Conservation (phyloP, 1,140 invertebrate species). For the Cephus cinctus region DNA sequence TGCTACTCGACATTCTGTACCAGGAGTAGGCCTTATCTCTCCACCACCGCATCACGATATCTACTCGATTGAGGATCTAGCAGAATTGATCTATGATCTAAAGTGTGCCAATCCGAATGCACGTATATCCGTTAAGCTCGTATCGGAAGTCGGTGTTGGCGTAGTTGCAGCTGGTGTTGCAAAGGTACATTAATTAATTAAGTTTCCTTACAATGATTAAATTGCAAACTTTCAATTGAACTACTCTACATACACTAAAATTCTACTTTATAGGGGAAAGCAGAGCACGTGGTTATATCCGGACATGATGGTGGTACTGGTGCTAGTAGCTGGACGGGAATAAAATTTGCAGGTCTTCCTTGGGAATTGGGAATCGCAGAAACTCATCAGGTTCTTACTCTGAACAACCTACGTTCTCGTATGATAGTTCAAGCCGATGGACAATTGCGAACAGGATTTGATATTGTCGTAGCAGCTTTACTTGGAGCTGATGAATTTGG, state of each 20-base stretch:
- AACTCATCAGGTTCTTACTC: slow-evolving; percentile 93
- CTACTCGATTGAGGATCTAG: slow-evolving; percentile 98
- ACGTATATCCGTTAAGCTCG: slow-evolving; percentile 95
- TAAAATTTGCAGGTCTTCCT: slow-evolving; percentile 92
- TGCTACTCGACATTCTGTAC: slow-evolving; percentile 89
- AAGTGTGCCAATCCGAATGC: slow-evolving; percentile 97
- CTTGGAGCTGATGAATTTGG: slow-evolving; percentile 98
- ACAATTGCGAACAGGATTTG: slow-evolving; percentile 91
- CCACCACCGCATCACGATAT: slow-evolving; percentile 99
- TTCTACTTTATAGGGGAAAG: slow-evolving; percentile 72
- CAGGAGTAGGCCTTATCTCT: slow-evolving; percentile 97
- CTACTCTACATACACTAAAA: neutral
- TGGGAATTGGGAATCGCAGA: slow-evolving; percentile 98
- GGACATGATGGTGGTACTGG: slow-evolving; percentile 99
- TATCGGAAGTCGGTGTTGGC: slow-evolving; percentile 97
- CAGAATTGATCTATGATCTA: slow-evolving; percentile 97
- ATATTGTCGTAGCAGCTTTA: slow-evolving; percentile 94
- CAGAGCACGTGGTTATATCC: slow-evolving; percentile 97
- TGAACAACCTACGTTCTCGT: slow-evolving; percentile 94
- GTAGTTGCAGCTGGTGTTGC: slow-evolving; percentile 97
- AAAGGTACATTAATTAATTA: slow-evolving; percentile 64
- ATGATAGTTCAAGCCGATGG: slow-evolving; percentile 95
- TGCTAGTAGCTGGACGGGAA: slow-evolving; percentile 96
- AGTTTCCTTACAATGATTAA: neutral
- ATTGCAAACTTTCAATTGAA: slow-evolving; percentile 7